phyloP scores from a whole-genome alignment of 2,113 vertebrate species.

The Brachirus orientalis region DNA sequence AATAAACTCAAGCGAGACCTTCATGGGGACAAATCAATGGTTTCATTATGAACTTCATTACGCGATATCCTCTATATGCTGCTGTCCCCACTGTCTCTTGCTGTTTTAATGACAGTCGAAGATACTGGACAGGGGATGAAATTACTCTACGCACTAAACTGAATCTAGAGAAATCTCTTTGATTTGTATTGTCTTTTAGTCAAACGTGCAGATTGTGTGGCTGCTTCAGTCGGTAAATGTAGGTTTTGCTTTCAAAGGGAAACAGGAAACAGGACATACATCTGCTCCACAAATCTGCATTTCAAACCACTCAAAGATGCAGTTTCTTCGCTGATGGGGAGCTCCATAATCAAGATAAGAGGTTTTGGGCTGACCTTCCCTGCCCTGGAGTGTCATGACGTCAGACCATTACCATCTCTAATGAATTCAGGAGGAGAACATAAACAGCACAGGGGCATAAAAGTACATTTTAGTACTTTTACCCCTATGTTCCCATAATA shows the following conservation, averaged over 20 bases:
- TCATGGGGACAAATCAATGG: constrained; percentile 64
- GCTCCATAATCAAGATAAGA: constrained; percentile 56
- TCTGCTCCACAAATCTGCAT: constrained; percentile 22
- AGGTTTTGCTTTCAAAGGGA: no score
- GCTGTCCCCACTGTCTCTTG: constrained; percentile 27
- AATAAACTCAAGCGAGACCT: constrained; percentile 59
- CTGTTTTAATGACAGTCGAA: constrained; percentile 46
- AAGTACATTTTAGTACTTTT: no score
- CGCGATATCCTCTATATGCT: constrained; percentile 26
- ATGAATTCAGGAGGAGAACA: constrained; percentile 66
- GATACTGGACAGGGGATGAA: neutral
- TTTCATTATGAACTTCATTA: constrained; percentile 73
- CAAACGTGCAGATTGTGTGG: no score
- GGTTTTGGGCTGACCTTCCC: constrained; percentile 57
- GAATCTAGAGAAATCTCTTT: no score
- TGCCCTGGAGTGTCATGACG: constrained; percentile 42
- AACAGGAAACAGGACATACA: constrained; percentile 13
- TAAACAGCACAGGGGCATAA: constrained; percentile 40
- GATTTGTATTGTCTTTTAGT: no score
- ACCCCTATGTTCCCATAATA: no score
- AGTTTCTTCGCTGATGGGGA: constrained; percentile 11
- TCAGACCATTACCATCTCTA: constrained; percentile 68
- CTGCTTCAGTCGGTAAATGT: no score
- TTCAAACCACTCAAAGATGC: constrained; percentile 23
- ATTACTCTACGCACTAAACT: no score